These are phyloP conservation scores for Abrostola tripartita DNA, from an alignment of 2,888 invertebrate species.

Conservation along the genomic window DNA sequence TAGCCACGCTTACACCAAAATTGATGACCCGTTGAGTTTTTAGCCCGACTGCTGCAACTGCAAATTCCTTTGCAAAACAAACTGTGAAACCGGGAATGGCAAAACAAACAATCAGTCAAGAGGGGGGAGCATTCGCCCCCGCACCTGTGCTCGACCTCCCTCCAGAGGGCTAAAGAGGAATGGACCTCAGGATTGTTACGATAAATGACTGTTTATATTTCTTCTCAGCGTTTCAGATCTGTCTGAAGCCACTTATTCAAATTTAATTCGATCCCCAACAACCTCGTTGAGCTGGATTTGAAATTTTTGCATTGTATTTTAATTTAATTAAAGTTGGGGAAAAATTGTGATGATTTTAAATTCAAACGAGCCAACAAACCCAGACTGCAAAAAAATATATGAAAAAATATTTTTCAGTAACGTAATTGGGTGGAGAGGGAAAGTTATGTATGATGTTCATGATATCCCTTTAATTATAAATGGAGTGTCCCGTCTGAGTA, in stretches of 20 bases:
- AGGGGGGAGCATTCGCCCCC: slow-evolving; percentile 56
- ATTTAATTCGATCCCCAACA: slow-evolving; percentile 70
- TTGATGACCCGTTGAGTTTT: slow-evolving; percentile 57
- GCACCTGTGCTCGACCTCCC: slow-evolving; percentile 74
- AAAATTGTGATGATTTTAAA: slow-evolving; percentile 54
- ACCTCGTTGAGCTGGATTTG: slow-evolving; percentile 53
- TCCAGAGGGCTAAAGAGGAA: slow-evolving; percentile 61
- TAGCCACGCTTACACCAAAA: slow-evolving; percentile 49
- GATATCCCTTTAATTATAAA: slow-evolving; percentile 14
- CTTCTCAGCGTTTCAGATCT: slow-evolving; percentile 66
- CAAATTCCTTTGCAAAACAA: slow-evolving; percentile 72
- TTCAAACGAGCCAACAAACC: slow-evolving; percentile 53
- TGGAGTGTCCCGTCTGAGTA: background rate
- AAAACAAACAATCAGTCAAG: slow-evolving; percentile 83
- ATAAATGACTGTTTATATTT: slow-evolving; percentile 85
- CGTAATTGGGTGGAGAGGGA: slow-evolving; percentile 20
- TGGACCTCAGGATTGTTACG: slow-evolving; percentile 73
- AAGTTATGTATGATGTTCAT: slow-evolving; percentile 29
- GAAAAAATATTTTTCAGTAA: slow-evolving; percentile 32
- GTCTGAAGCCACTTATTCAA: slow-evolving; percentile 78
- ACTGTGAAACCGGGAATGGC: slow-evolving; percentile 63
- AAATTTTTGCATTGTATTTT: slow-evolving; percentile 56
- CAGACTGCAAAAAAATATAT: slow-evolving; percentile 36
- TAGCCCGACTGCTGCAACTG: slow-evolving; percentile 66
- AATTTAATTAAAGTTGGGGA: slow-evolving; percentile 55